Conservation (phyloP, 2,888 invertebrate species). For the Minunthozetes semirufus region DNA sequence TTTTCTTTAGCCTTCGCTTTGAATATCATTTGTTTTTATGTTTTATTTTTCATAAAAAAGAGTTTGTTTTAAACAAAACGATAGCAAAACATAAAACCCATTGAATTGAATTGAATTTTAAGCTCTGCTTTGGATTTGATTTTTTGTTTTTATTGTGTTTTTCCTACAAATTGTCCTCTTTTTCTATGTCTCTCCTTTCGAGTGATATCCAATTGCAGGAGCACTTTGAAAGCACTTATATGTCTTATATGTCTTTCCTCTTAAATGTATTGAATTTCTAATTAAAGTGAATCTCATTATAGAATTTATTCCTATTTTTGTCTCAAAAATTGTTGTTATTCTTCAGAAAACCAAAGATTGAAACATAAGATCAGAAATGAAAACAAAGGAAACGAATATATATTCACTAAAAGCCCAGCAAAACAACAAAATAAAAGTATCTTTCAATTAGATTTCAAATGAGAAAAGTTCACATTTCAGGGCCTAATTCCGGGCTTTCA, state of each 20-base stretch:
- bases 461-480: neutral
- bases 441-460: neutral
- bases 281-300: neutral
- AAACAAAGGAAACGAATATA: neutral
- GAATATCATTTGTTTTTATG: no score
- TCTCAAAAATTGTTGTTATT: neutral
- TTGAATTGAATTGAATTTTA: no score
- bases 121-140: no score
- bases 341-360: neutral
- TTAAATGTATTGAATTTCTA: constrained; percentile 1
- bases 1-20: no score
- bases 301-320: neutral
- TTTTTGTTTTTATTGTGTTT: no score
- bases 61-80: no score
- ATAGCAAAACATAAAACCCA: no score
- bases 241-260: neutral
- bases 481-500: no score
- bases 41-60: no score
- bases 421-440: neutral
- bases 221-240: neutral
- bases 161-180: no score
- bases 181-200: no score
- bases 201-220: no score
- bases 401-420: neutral
- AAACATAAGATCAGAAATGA: neutral